These are phyloP conservation scores for Heterodera filipjevi DNA, from an alignment of 2,888 invertebrate species.

Conservation along the genomic window DNA sequence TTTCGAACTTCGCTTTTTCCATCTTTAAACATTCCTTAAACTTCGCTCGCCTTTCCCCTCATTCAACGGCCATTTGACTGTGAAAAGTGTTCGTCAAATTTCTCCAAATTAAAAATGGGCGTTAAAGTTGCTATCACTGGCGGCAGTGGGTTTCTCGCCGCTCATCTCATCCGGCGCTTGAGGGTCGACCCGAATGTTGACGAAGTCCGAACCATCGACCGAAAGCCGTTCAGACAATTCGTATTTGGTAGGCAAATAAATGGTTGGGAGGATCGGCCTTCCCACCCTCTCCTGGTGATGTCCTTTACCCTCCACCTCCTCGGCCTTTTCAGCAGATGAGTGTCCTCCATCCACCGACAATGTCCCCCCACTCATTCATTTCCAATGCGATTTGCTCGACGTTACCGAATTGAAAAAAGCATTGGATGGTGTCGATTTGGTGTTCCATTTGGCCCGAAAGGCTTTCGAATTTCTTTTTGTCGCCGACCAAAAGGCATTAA, in stretches of 20 bases:
- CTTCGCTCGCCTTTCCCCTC: background rate
- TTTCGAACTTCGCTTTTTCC: too few species aligned
- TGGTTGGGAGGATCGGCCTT: background rate
- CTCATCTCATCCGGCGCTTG: constrained; percentile 51
- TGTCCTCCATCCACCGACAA: background rate
- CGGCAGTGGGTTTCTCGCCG: constrained; percentile 57
- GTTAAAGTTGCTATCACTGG: constrained; percentile 56
- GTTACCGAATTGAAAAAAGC: constrained; percentile 41
- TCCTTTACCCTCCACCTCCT: background rate
- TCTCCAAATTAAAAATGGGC: background rate
- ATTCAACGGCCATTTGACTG: background rate
- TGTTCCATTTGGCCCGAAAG: constrained; percentile 47
- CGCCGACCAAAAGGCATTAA: constrained; percentile 25
- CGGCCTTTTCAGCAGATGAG: background rate
- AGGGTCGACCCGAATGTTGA: constrained; percentile 43
- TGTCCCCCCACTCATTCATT: constrained; percentile 27
- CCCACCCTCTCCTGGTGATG: background rate
- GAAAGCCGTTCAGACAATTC: constrained; percentile 36
- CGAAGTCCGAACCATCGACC: constrained; percentile 56
- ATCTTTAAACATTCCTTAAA: too few species aligned
- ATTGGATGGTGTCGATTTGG: constrained; percentile 42
- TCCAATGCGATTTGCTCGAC: constrained; percentile 47
- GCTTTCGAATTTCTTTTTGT: constrained; percentile 40
- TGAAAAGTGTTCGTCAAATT: background rate
- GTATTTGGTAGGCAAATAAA: background rate